Conservation (phyloP, 2,797 vertebrate genomes). For the Pseudotriccus pelzelni region DNA sequence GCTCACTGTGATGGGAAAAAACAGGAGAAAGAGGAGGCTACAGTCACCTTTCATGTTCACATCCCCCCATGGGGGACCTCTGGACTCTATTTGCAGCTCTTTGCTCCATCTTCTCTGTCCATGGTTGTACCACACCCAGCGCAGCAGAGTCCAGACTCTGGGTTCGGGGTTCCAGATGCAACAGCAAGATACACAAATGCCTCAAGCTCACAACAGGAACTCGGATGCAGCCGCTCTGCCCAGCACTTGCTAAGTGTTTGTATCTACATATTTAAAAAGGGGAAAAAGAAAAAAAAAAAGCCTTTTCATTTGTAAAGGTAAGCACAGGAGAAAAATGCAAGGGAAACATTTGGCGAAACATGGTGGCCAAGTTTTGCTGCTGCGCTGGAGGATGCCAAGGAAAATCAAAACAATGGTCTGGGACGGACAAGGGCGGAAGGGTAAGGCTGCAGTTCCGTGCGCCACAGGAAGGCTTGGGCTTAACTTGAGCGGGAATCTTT, state of each 20-base stretch:
- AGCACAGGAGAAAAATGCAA: conserved; percentile 53
- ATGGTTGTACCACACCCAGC: neutral
- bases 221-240: neutral
- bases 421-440: conserved; percentile 57
- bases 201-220: neutral
- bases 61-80: fast-evolving
- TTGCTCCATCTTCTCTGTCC: fast-evolving
- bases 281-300: neutral
- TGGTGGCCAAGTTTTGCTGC: conserved; percentile 38
- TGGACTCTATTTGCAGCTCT: neutral
- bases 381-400: conserved; percentile 13
- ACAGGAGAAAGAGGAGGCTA: neutral
- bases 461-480: neutral
- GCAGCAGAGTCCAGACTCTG: neutral
- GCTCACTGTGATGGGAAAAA: neutral
- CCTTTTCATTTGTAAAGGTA: neutral
- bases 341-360: conserved; percentile 39
- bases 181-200: neutral
- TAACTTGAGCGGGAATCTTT: neutral
- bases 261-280: neutral
- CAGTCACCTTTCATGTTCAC: neutral
- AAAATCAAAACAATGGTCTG: conserved; percentile 57
- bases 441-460: conserved; percentile 23
- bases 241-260: neutral
- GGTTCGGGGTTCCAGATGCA: neutral